These are phyloP conservation scores for Xyliphius kryptos DNA, from an alignment of 2,113 vertebrate species.

Conservation along the genomic window DNA sequence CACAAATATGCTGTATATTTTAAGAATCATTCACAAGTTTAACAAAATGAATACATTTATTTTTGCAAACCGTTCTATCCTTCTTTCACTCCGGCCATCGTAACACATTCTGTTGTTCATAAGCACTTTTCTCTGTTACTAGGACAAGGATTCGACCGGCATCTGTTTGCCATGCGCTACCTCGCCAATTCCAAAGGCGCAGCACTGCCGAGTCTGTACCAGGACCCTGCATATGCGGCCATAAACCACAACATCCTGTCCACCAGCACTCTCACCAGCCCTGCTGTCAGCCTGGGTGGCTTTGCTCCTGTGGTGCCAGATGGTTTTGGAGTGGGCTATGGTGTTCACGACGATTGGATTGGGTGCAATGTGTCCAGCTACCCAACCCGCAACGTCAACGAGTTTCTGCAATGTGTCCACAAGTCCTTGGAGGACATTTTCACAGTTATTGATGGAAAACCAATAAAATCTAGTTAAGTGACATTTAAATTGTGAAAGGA, in stretches of 20 bases:
- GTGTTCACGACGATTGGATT: slow-evolving; percentile 81
- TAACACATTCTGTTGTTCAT: neutral
- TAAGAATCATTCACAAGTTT: no score
- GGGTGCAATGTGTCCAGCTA: slow-evolving; percentile 87
- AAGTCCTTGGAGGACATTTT: slow-evolving; percentile 90
- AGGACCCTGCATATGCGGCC: slow-evolving; percentile 75
- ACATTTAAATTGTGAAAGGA: neutral
- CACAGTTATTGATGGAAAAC: slow-evolving; percentile 75
- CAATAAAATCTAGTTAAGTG: slow-evolving; percentile 58
- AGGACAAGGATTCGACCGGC: slow-evolving; percentile 96
- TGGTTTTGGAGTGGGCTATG: slow-evolving; percentile 84
- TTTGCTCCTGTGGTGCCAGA: slow-evolving; percentile 90
- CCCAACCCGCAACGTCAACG: slow-evolving; percentile 69
- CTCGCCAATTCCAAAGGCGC: slow-evolving; percentile 66
- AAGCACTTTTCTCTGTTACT: slow-evolving; percentile 14
- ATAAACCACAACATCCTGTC: slow-evolving; percentile 94
- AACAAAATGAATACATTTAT: no score
- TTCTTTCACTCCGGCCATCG: neutral
- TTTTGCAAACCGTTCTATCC: no score
- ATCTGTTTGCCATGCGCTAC: slow-evolving; percentile 80
- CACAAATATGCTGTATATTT: no score
- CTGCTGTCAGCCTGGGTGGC: slow-evolving; percentile 77
- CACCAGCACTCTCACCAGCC: slow-evolving; percentile 85
- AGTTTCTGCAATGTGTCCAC: slow-evolving; percentile 79
- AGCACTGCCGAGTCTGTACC: slow-evolving; percentile 69